Evolutionary conservation across 1,140 invertebrate genomes (phyloP).

Genomic region (roundworm (Caenorhabditis elegans)): DNA sequence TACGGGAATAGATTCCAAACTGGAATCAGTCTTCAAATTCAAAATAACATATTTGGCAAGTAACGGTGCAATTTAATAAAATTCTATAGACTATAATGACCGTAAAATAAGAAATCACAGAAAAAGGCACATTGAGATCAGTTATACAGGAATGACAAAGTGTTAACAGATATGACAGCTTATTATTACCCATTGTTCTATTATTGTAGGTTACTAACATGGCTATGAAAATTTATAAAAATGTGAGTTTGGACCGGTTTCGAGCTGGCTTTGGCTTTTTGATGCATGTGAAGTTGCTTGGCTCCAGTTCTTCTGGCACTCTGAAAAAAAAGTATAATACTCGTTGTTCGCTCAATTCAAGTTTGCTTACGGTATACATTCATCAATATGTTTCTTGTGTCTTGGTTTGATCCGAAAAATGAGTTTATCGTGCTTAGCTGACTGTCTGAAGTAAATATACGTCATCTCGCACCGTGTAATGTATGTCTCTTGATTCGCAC

Average conservation of each 20-base stretch:
- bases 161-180: not conserved
- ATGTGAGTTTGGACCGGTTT: no score
- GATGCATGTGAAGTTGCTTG: not conserved
- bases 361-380: not conserved
- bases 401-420: not conserved
- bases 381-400: not conserved
- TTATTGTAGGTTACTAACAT: not conserved
- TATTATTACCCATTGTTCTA: not conserved
- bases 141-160: not conserved
- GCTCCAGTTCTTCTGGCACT: not conserved
- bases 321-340: not conserved
- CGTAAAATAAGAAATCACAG: not conserved
- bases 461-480: not conserved
- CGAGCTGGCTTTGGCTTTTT: not conserved
- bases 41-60: no score
- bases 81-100: not conserved
- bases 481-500: not conserved
- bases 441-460: not conserved
- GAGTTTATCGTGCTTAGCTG: not conserved
- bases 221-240: no score
- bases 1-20: not conserved
- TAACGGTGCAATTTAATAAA: no score
- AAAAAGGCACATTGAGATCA: constrained; percentile 2
- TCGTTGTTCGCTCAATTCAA: not conserved
- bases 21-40: not conserved